Evolutionary conservation across 2,113 vertebrate species (phyloP).

Genomic region (Mystacornis crossleyi): DNA sequence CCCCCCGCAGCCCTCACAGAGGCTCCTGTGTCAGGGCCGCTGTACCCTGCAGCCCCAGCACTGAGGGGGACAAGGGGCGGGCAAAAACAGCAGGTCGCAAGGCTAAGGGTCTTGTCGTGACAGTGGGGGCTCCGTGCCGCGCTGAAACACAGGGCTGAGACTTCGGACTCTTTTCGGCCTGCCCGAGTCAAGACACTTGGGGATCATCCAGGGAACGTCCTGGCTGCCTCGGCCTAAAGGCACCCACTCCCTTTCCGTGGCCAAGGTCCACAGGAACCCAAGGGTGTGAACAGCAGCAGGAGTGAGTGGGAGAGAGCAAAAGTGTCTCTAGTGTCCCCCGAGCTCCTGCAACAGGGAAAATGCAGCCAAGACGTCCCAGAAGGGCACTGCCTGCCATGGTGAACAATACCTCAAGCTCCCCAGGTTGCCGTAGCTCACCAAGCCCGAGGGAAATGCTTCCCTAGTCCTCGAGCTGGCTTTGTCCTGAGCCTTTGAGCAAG

Average conservation of each 20-base stretch:
- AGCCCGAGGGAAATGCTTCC: not conserved
- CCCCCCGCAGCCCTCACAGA: fast-evolving
- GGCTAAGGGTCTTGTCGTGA: not conserved
- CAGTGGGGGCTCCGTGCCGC: not conserved
- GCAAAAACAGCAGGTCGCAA: not conserved
- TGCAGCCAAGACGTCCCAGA: not conserved
- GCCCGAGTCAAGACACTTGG: fast-evolving
- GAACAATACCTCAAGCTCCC: not conserved
- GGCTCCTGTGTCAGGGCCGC: not conserved
- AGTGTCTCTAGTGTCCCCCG: not conserved
- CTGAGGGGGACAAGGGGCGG: not conserved
- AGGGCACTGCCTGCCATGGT: not conserved
- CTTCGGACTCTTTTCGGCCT: not conserved
- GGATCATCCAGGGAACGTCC: not conserved
- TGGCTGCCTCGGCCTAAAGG: not conserved
- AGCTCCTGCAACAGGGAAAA: not conserved
- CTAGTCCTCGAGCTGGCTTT: not conserved
- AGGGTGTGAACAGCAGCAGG: not conserved
- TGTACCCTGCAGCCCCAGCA: not conserved
- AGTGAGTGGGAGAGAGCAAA: not conserved
- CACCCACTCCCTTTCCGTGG: not conserved
- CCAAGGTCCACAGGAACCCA: not conserved
- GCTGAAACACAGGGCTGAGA: not conserved
- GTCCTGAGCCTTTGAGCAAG: not conserved
- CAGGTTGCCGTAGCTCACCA: not conserved